Evolutionary conservation across 2,888 invertebrate species (phyloP).

Genomic region (Andrena dorsata): DNA sequence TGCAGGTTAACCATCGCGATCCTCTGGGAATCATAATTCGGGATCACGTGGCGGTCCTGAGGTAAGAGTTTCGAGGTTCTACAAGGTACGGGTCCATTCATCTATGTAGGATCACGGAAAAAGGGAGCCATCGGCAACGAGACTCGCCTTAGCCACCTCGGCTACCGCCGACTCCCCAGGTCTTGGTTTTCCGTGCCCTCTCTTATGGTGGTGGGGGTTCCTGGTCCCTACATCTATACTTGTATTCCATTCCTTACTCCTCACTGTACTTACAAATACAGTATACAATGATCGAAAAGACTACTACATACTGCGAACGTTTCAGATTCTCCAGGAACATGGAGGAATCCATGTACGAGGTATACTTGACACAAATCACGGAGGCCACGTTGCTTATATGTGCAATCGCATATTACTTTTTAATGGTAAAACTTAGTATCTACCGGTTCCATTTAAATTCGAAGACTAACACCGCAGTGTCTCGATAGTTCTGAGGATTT

Average conservation of each 20-base stretch:
- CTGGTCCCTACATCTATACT: constrained; percentile 76
- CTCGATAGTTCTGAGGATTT: neutral
- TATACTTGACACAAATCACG: constrained; percentile 77
- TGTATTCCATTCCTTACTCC: constrained; percentile 27
- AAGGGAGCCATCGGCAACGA: too few relatives aligned
- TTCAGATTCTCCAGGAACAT: constrained; percentile 29
- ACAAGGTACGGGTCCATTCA: neutral
- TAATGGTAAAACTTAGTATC: constrained; percentile 70
- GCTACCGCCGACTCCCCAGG: too few relatives aligned
- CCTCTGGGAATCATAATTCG: constrained; percentile 51
- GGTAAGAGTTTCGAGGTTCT: too few relatives aligned
- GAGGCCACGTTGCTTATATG: constrained; percentile 79
- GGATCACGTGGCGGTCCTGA: too few relatives aligned
- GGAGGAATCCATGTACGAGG: constrained; percentile 9
- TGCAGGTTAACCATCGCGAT: neutral
- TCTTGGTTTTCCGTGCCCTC: too few relatives aligned
- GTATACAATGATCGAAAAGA: constrained; percentile 76
- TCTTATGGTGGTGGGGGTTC: too few relatives aligned
- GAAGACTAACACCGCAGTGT: too few relatives aligned
- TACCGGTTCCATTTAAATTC: neutral
- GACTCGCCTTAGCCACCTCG: too few relatives aligned
- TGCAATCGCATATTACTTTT: constrained; percentile 78
- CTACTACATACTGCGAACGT: neutral
- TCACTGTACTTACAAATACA: constrained; percentile 36
- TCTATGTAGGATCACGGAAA: too few relatives aligned